Base-by-base conservation (phyloP, 2,888 invertebrate genomes). In the Bellardia bayeri region DNA sequence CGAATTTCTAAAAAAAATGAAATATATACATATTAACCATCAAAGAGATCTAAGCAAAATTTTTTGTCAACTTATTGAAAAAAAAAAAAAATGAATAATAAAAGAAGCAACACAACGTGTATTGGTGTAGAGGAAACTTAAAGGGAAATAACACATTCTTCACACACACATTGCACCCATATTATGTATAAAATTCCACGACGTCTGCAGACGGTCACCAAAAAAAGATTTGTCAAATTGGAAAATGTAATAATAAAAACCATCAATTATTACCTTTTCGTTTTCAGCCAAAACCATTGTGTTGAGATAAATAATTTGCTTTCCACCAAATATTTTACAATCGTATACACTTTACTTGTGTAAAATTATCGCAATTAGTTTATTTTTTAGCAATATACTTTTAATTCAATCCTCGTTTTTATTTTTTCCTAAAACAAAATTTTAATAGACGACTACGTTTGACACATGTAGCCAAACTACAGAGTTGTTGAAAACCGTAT, bases 241-340 rank as follows among this genome's bases (percentile, higher is more conserved):
- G 42, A 23, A 33, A 16, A 45, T 64, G 23, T 23, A 23, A 68
- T 23, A 56, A 23, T 37, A 45, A 51, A 51, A 37, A 61, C 3
- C 3, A 40, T 14, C 3, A 16, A 81, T 37, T 71, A 82, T 89
- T 71, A 90, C 90, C 89, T 88, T 86, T 78, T 89, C 89, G 63
- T 61, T 87, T 85, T 90, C 90, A 9, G 89, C 82, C 69, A 90
- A 85, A 66, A 90, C 90, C 90, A 90, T 90, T 79, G n/a, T 85
- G 71, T 54, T 69, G 9, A 37, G 30, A 58, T 74, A 68, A 64
- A 49, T 74, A 40, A n/a, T 64, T 40, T 13, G 9, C 6, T n/a
- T 63, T 58, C 33, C 16, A 49, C 54, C 11, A 3, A 14, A n/a
- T 63, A 49, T n/a, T 51, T 40, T 42, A 66, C 63, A 56, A 76